Percentiles rank a stretch among this genome's conserved stretches.
phyloP scores from a whole-genome alignment of 2,797 vertebrate species.

The Pristis pectinata region DNA sequence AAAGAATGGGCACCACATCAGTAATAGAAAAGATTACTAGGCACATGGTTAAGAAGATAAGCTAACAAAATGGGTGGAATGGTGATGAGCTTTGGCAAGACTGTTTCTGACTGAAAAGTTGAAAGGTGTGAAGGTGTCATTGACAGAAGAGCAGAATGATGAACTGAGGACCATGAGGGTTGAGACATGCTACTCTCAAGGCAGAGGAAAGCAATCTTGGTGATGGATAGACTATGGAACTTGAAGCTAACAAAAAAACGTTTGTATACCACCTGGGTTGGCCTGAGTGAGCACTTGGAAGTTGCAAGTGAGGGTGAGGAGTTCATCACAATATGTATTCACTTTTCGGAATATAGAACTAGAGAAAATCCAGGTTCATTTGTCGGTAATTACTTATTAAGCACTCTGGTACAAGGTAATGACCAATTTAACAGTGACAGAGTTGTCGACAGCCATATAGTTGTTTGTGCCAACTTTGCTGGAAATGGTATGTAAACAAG shows the following conservation, averaged over 20 bases:
- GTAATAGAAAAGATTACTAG: background rate
- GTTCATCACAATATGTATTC: background rate
- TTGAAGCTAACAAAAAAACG: background rate
- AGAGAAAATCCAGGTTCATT: background rate
- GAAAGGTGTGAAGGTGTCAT: background rate
- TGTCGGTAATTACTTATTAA: background rate
- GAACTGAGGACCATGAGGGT: background rate
- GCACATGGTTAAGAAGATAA: background rate
- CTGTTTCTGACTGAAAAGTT: background rate
- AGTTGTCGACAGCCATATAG: background rate
- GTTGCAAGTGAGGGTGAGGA: background rate
- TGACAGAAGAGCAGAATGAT: background rate
- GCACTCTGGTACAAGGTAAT: background rate
- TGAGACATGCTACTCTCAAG: background rate
- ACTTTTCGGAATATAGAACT: background rate
- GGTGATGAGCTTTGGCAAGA: background rate
- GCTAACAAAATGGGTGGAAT: background rate
- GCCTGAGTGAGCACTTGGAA: background rate
- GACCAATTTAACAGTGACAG: background rate
- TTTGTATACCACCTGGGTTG: background rate
- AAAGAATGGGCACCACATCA: background rate
- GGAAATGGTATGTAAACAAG: background rate
- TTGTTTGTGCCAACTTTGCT: background rate
- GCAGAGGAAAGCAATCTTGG: background rate
- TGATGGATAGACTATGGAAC: background rate